These are phyloP conservation scores for Eupithecia dodoneata DNA, from an alignment of 2,888 invertebrate species.

Conservation along the genomic window DNA sequence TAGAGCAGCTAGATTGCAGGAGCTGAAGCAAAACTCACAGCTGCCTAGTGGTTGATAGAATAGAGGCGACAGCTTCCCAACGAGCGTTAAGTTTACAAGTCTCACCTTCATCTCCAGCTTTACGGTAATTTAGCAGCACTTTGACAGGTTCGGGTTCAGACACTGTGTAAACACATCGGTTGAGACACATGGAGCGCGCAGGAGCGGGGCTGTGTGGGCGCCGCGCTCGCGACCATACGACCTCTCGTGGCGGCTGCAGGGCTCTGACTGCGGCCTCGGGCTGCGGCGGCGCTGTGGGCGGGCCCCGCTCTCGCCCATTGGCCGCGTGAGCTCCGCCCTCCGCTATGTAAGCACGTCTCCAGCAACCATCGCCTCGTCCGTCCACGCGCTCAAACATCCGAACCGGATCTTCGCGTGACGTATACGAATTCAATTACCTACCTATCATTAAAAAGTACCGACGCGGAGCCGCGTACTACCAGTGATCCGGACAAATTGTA, in stretches of 20 bases:
- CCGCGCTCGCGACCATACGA: constrained; percentile 33
- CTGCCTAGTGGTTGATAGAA: background rate
- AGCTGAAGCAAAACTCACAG: background rate
- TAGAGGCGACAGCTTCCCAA: background rate
- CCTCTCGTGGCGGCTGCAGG: constrained; percentile 55
- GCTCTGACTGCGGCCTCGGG: constrained; percentile 56
- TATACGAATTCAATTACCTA: constrained; percentile 57
- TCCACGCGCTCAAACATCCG: constrained; percentile 50
- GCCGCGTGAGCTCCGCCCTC: constrained; percentile 29
- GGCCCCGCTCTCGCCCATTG: constrained; percentile 18
- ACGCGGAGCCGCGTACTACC: constrained; percentile 33
- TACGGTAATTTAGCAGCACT: constrained; percentile 64
- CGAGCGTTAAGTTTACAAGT: background rate
- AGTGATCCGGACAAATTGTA: constrained; percentile 27
- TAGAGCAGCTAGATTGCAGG: background rate
- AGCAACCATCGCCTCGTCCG: constrained; percentile 55
- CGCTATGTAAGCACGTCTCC: constrained; percentile 40
- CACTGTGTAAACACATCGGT: constrained; percentile 47
- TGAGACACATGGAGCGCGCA: constrained; percentile 27
- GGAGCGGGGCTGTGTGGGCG: constrained; percentile 30
- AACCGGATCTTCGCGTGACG: constrained; percentile 56
- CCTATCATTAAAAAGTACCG: constrained; percentile 48
- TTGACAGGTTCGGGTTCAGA: constrained; percentile 53
- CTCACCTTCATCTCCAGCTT: constrained; percentile 78
- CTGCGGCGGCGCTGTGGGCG: background rate